phyloP scores from a whole-genome alignment of 2,797 vertebrate genomes.

The Apodemus agrarius region DNA sequence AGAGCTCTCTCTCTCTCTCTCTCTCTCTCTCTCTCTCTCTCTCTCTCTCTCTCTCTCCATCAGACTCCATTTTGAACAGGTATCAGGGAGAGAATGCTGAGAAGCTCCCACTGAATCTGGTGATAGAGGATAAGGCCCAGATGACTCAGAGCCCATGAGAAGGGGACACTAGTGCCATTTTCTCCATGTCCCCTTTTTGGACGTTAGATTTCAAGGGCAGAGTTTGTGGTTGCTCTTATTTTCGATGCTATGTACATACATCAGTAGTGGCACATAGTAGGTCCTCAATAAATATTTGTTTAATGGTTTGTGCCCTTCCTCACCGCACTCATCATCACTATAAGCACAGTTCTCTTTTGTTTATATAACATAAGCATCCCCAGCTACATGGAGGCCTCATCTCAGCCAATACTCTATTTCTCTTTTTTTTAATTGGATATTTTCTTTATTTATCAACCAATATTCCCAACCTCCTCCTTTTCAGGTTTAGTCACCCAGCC shows the following conservation, averaged over 20 bases:
- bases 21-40: too few species aligned
- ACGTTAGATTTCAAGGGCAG: not conserved
- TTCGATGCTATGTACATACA: not conserved
- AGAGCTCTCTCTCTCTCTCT: not conserved
- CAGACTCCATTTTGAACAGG: not conserved
- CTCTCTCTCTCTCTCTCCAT: too few species aligned
- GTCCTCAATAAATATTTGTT: not conserved
- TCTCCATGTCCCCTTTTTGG: not conserved
- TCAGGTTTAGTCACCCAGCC: not conserved
- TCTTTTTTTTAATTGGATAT: too few species aligned
- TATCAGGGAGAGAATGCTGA: not conserved
- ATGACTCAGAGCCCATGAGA: not conserved
- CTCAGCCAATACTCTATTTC: not conserved
- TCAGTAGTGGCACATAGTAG: not conserved
- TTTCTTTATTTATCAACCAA: not conserved
- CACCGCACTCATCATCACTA: not conserved
- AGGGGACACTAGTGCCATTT: not conserved
- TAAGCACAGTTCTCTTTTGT: not conserved
- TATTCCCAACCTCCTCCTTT: not conserved
- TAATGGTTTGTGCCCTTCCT: not conserved
- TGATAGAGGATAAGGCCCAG: not conserved
- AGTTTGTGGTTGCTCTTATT: not conserved
- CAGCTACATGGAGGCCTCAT: not conserved
- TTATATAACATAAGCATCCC: not conserved
- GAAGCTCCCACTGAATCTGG: not conserved